Evolutionary conservation across 2,113 vertebrate genomes (phyloP), one percentile per base, ranked within the genome.

Genomic region (Paralichthys olivaceus): DNA sequence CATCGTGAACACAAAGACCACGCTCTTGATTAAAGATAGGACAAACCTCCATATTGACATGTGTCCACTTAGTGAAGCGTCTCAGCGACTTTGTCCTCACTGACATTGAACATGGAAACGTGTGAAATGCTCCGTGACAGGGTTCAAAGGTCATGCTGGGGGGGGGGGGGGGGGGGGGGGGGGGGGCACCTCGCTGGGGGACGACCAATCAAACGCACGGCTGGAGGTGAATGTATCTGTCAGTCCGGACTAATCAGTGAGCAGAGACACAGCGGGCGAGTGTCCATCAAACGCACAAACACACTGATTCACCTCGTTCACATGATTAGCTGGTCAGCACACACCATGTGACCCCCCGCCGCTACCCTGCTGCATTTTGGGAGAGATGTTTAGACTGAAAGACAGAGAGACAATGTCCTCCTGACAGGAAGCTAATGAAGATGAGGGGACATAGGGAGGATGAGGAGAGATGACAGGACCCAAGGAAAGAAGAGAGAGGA

Each of bases 171-270:
- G n/a, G 15, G 32, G 43, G 58, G 60, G 47, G 23, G 34, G 49
- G 66, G 66, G 54, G 49, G 20, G 1, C 40, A 0, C 49, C 56
- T 72, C 73, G n/a, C 82, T 58, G 60, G 40, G 15, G 56, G 53
- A 20, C 4, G 66, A 26, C 86, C 84, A 77, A 89, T 90, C 84
- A 85, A 72, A 77, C 58, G 34, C 84, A 28, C 72, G 0, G 84
- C 79, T 81, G 88, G 87, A 86, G 63, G 81, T 57, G 59, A 91
- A 77, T 71, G 80, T 79, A 73, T 80, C 83, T 20, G 9, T 70
- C 74, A 59, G 84, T 54, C 83, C 63, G 11, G 73, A 84, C 84
- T 90, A 88, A 90, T 90, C 73, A 54, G 77, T 81, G 77, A 80
- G 77, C 78, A 60, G 28, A 64, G 69, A 72, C 84, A 34, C 87